Evolutionary conservation across 2,888 invertebrate genomes (phyloP).

Genomic region (Calliphora vomitoria): DNA sequence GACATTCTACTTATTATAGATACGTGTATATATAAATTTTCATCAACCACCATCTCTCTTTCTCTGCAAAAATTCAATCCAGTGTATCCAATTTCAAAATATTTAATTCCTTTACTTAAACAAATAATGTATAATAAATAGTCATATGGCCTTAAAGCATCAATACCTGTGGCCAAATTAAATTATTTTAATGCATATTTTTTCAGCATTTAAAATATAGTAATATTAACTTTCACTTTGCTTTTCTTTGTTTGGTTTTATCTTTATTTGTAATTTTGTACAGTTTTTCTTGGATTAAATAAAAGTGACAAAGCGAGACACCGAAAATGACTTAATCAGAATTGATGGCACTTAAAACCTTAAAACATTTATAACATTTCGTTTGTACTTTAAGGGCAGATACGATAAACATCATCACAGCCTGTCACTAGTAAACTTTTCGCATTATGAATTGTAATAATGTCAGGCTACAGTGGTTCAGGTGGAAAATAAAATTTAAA

Average conservation of each 20-base stretch:
- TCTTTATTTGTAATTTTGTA: neutral
- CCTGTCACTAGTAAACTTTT: neutral
- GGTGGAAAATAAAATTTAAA: too few relatives aligned
- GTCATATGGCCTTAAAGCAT: neutral
- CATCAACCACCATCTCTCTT: too few relatives aligned
- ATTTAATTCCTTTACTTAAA: neutral
- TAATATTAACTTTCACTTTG: constrained; percentile 16
- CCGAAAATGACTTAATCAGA: neutral
- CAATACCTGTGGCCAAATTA: constrained; percentile 3
- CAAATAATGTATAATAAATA: neutral
- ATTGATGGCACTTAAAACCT: neutral
- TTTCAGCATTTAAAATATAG: constrained; percentile 11
- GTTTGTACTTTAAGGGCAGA: neutral
- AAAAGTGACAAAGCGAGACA: neutral
- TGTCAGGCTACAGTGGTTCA: neutral
- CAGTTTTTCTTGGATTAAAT: neutral
- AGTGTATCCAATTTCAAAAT: neutral
- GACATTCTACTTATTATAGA: too few relatives aligned
- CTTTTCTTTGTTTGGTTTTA: neutral
- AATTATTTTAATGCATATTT: constrained; percentile 7
- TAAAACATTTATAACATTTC: constrained; percentile 1
- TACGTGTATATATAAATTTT: too few relatives aligned
- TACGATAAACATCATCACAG: neutral
- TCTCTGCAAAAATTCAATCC: too few relatives aligned
- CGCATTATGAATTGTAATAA: neutral